Evolutionary conservation across 2,797 vertebrate species (phyloP).

Genomic region (Lepidocolaptes lacrymiger): DNA sequence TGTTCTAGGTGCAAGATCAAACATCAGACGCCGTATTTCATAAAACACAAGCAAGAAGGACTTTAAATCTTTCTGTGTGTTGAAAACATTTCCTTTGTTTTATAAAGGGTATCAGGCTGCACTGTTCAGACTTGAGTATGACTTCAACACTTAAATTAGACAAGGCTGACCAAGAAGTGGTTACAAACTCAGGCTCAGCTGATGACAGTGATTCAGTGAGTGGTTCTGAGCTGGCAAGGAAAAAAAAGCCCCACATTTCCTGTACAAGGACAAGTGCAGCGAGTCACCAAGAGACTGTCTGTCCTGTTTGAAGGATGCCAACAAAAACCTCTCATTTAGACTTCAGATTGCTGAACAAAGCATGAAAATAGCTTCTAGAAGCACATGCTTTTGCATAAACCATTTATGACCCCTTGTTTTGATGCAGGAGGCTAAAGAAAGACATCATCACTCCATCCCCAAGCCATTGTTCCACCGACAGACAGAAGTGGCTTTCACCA

Average conservation of each 20-base stretch:
- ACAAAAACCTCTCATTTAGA: constrained; percentile 14
- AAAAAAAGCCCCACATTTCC: constrained; percentile 46
- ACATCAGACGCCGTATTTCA: neutral
- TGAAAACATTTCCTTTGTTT: neutral
- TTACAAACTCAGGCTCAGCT: constrained; percentile 60
- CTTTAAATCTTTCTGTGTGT: neutral
- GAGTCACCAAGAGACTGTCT: neutral
- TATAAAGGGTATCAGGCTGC: neutral
- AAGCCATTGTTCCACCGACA: neutral
- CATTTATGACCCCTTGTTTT: neutral
- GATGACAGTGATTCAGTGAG: constrained; percentile 64
- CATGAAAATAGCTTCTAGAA: constrained; percentile 43
- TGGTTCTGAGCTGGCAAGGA: constrained; percentile 48
- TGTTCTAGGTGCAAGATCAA: constrained; percentile 24
- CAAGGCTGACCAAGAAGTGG: constrained; percentile 8
- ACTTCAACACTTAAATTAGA: constrained; percentile 37
- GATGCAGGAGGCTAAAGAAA: neutral
- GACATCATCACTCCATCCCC: neutral
- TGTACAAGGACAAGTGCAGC: constrained; percentile 24
- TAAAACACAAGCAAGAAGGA: neutral
- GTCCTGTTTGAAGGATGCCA: neutral
- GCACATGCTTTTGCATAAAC: neutral
- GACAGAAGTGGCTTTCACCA: neutral
- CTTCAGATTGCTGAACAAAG: neutral
- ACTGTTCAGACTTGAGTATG: constrained; percentile 1